phyloP scores from a whole-genome alignment of 2,888 invertebrate genomes.

The Polietes domitor region DNA sequence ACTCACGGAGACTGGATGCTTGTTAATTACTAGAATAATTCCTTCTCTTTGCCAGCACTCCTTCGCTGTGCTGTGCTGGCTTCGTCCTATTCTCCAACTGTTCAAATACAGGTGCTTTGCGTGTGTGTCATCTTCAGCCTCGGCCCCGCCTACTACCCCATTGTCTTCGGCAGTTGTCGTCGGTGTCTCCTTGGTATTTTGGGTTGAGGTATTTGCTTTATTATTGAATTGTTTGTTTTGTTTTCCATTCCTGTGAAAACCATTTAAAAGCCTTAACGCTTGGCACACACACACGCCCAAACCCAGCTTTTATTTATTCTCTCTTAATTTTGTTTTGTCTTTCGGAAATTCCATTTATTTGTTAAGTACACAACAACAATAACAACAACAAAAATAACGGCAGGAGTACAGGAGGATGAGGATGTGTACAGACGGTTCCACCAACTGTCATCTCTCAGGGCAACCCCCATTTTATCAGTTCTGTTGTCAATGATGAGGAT shows the following conservation, averaged over 20 bases:
- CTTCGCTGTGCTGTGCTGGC: not conserved
- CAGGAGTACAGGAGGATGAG: not conserved
- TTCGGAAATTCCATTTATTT: constrained; percentile 42
- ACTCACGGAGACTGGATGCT: not conserved
- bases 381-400: constrained; percentile 3
- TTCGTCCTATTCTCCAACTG: constrained; percentile 54
- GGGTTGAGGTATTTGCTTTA: constrained; percentile 50
- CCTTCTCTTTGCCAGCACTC: not conserved
- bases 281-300: not conserved
- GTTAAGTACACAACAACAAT: constrained; percentile 9
- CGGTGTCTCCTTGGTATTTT: not conserved
- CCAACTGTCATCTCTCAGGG: constrained; percentile 64
- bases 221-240: constrained; percentile 44
- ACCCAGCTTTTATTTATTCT: constrained; percentile 38
- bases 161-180: not conserved
- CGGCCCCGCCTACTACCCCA: not conserved
- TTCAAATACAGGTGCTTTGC: constrained; percentile 68
- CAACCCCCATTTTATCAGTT: constrained; percentile 56
- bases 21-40: not conserved
- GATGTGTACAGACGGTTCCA: constrained; percentile 19
- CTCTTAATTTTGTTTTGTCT: constrained; percentile 15
- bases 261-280: constrained; percentile 56
- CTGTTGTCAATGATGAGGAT: constrained; percentile 7
- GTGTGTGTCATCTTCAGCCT: not conserved
- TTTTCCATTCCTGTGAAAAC: constrained; percentile 17